Conservation (phyloP, 2,888 invertebrate genomes). For the Opisthograptis luteolata region DNA sequence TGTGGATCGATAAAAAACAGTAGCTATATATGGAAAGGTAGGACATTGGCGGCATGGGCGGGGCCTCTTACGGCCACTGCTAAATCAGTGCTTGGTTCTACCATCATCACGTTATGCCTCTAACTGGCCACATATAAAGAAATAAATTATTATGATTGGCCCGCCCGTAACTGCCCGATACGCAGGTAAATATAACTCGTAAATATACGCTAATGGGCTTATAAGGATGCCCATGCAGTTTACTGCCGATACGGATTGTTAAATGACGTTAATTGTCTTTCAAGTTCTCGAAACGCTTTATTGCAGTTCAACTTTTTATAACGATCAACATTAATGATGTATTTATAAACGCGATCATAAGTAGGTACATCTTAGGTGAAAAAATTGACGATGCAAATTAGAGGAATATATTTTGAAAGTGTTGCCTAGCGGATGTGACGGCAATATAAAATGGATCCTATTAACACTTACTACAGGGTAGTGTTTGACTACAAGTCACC, state of each 20-base stretch:
- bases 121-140: constrained; percentile 56
- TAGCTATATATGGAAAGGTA: constrained; percentile 5
- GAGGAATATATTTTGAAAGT: constrained; percentile 2
- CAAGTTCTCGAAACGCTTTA: constrained; percentile 26
- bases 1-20: constrained; percentile 14
- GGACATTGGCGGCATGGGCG: constrained; percentile 40
- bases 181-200: constrained; percentile 38
- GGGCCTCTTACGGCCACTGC: constrained; percentile 33
- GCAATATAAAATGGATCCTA: too few species aligned
- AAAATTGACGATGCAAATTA: constrained; percentile 10
- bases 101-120: constrained; percentile 30
- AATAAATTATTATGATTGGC: constrained; percentile 66
- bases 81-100: constrained; percentile 42
- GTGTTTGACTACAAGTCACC: too few species aligned
- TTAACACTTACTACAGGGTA: too few species aligned
- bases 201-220: constrained; percentile 41
- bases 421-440: constrained; percentile 1
- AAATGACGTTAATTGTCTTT: constrained; percentile 38
- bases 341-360: constrained; percentile 17
- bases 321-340: constrained; percentile 15
- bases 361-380: constrained; percentile 3
- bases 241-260: constrained; percentile 38
- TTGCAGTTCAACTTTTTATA: constrained; percentile 25
- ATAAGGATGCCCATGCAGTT: constrained; percentile 46
- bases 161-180: constrained; percentile 43